Percentiles rank a stretch among this genome's conserved stretches.
These are phyloP conservation scores for Mimachlamys varia DNA, from an alignment of 2,888 invertebrate genomes.

Conservation along the genomic window DNA sequence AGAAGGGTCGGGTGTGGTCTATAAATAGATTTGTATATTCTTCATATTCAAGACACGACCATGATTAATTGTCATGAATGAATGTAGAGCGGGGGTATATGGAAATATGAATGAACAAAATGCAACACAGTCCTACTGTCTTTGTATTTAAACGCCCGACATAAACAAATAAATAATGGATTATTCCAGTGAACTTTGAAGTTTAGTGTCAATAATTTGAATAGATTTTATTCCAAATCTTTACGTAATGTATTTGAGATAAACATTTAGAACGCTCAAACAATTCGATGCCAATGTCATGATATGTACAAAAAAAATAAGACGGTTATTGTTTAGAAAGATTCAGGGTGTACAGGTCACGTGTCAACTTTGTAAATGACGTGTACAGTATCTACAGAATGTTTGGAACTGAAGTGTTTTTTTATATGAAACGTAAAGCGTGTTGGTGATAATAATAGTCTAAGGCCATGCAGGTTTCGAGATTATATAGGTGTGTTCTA, in stretches of 20 bases:
- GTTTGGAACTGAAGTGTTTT: background rate
- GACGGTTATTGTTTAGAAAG: background rate
- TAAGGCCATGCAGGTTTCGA: background rate
- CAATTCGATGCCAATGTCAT: background rate
- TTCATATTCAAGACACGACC: background rate
- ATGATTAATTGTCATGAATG: background rate
- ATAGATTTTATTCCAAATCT: background rate
- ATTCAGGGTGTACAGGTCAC: background rate
- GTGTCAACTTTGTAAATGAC: background rate
- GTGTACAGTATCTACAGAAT: background rate
- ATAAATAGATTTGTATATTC: slow-evolving; percentile 1
- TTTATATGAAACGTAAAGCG: background rate
- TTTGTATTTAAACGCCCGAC: background rate
- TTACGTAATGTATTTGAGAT: background rate
- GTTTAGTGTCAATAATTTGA: background rate
- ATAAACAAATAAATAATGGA: background rate
- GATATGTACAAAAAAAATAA: background rate
- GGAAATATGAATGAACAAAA: background rate
- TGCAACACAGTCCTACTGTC: background rate
- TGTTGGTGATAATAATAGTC: background rate
- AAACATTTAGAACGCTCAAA: background rate
- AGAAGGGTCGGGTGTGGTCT: background rate
- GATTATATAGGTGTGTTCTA: background rate
- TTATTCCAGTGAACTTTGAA: background rate
- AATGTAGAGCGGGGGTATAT: background rate